Evolutionary conservation across 2,797 vertebrate species (phyloP), one percentile per base, ranked within the genome.

Genomic region (Phataginus tetradactyla): DNA sequence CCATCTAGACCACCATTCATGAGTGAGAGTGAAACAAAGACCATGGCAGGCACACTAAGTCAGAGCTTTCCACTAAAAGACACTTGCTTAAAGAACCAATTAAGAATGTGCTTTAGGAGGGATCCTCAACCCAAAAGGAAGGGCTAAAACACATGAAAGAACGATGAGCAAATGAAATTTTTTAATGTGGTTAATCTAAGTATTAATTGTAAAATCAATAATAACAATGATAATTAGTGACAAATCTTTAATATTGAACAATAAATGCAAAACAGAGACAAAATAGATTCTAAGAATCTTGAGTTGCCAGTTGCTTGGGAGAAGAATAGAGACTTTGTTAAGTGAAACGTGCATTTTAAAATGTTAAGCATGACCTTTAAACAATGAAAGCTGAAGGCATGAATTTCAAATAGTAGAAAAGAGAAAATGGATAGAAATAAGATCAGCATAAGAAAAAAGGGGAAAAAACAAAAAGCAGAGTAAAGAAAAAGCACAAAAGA

Each of bases 331-430:
- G 64, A 79, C 29, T 86, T 89, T 85, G 45, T 85, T 93, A 93
- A 93, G 63, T 18, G 66, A 96, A 94, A 95, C 21, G 49, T 63
- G 37, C 61, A 87, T 45, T 59, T 71, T 93, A 90, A 95, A 93
- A 96, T 87, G 84, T 95, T 90, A 94, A 95, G 81, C 32, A 15
- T 97, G 77, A 96, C 96, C 93, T 97, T 95, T 97, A 93, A 97
- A 96, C 89, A 66, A 80, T 69, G 91, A 96, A 97, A 90, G 20
- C 90, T 90, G 94, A 96, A 93, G 75, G 86, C 93, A 93, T 77
- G 75, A 68, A 97, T 90, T 96, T 95, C 93, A 96, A 97, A 96
- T 37, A 90, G 95, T 66, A 94, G 64, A 96, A 93, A 79, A 78
- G 32, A 59, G 37, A 90, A 96, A 86, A 66, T 34, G 79, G 96